Conservation (phyloP, 2,797 vertebrate genomes). For the Myotis pilosus region DNA sequence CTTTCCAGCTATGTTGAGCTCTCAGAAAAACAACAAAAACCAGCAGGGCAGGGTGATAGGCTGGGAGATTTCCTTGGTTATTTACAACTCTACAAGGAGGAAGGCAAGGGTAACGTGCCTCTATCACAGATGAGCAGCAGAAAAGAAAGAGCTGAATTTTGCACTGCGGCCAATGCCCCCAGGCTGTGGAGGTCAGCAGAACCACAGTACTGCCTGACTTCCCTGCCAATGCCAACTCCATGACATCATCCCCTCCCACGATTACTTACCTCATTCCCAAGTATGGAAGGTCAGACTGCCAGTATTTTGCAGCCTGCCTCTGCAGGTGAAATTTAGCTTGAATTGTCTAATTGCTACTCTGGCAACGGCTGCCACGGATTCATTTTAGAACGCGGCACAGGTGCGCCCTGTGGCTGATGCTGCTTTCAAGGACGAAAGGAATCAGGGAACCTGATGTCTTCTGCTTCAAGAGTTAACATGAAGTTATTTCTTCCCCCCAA, state of each 20-base stretch:
- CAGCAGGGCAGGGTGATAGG: background rate
- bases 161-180: background rate
- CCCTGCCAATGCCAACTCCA: background rate
- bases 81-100: background rate
- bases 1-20: background rate
- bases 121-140: background rate
- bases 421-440: conserved; percentile 73
- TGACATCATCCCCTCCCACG: conserved; percentile 24
- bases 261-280: conserved; percentile 23
- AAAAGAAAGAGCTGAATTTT: background rate
- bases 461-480: conserved; percentile 66
- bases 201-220: background rate
- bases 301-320: conserved; percentile 45
- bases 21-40: background rate
- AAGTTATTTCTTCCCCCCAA: conserved; percentile 70
- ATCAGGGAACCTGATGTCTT: conserved; percentile 56
- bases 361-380: conserved; percentile 50
- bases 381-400: conserved; percentile 63
- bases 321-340: conserved; percentile 62
- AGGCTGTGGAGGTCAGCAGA: background rate
- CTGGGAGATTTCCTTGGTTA: background rate
- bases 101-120: background rate
- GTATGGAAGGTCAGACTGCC: conserved; percentile 48
- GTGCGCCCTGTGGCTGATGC: conserved; percentile 45
- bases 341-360: conserved; percentile 72